Evolutionary conservation across 2,888 invertebrate genomes (phyloP), one percentile per base, ranked within the genome.

Genomic region (Athalia cordata): DNA sequence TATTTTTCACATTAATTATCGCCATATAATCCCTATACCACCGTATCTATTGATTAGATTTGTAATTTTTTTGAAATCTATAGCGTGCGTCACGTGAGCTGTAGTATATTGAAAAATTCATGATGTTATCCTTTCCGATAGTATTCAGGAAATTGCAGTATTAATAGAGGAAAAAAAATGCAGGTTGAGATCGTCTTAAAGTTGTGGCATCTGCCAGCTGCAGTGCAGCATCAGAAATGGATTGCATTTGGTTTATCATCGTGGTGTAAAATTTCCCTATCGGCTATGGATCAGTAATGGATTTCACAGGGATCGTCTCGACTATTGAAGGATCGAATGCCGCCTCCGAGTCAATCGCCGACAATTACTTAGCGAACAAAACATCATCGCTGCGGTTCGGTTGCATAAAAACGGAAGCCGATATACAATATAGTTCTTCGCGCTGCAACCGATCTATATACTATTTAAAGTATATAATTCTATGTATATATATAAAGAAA

Each of bases 361-460:
- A 81, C 83, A 83, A 84, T 85, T 85, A 83, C 83, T 85, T 82
- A 83, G 79, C 80, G 83, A 82, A 85, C 81, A 85, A 84, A 85
- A 85, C 82, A 81, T 80, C 66, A 11, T 11, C 13, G 29, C 8
- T 8, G 64, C 8, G 43, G 29, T 13, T n/a, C 13, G 64, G 52
- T 72, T 59, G 45, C 13, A 59, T 72, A 72, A 59, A 72, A 72
- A 72, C 45, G 15, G 68, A 13, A 5, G 13, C 15, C 11, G n/a
- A n/a, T 59, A 3, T n/a, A 49, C 29, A 29, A 29, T 29, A 29
- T 29, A 29, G 29, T 29, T 66, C 49, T 45, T n/a, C 45, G n/a
- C 64, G 43, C 59, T 29, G 64, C 50, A 67, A 15, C 67, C 67
- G 50, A 55, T 68, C n/a, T 11, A 55, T 55, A 4, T 8, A 55